phyloP scores from a whole-genome alignment of 2,888 invertebrate species.

The Erebia palarica region DNA sequence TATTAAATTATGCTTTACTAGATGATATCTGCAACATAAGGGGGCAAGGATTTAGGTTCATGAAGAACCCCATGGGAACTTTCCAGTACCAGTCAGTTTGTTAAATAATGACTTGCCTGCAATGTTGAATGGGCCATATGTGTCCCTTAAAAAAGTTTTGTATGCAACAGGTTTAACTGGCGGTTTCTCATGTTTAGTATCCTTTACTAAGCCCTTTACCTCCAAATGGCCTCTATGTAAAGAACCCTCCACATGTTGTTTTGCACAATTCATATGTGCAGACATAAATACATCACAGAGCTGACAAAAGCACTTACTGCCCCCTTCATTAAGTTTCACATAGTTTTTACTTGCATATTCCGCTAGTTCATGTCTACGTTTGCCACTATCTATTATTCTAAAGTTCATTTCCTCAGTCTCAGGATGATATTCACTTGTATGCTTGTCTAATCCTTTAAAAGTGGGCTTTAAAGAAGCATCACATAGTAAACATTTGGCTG shows the following conservation, averaged over 20 bases:
- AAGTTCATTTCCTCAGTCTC: no score
- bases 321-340: conserved; percentile 59
- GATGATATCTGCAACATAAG: no score
- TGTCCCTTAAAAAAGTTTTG: conserved; percentile 34
- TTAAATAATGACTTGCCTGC: no score
- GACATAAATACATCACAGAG: conserved; percentile 55
- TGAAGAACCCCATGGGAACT: no score
- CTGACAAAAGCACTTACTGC: conserved; percentile 56
- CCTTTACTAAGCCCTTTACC: conserved; percentile 47
- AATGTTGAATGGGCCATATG: conserved; percentile 33
- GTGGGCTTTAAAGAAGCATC: conserved; percentile 30
- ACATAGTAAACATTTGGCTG: conserved; percentile 55
- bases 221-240: conserved; percentile 55
- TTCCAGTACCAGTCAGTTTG: no score
- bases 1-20: no score
- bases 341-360: conserved; percentile 53
- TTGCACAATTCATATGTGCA: conserved; percentile 50
- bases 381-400: conserved; percentile 51
- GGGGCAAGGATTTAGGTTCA: no score
- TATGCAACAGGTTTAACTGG: conserved; percentile 35
- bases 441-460: conserved; percentile 41
- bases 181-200: conserved; percentile 41
- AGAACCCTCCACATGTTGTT: conserved; percentile 52
- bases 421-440: conserved; percentile 29
- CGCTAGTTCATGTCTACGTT: conserved; percentile 51